phyloP scores from a whole-genome alignment of 2,113 vertebrate genomes.

The Takifugu bimaculatus region DNA sequence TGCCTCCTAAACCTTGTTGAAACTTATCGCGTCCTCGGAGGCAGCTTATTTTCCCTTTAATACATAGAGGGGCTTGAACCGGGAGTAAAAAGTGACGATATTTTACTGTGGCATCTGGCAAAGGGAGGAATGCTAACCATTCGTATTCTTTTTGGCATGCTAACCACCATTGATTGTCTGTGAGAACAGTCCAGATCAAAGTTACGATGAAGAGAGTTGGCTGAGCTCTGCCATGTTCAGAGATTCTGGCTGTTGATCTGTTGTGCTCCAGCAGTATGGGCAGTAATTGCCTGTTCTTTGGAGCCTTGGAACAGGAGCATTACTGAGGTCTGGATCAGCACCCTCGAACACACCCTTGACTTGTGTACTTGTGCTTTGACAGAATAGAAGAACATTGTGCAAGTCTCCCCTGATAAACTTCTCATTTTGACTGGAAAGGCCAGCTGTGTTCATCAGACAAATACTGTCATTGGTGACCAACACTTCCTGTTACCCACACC shows the following conservation, averaged over 20 bases:
- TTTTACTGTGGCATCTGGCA: no score
- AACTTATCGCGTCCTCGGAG: conserved; percentile 62
- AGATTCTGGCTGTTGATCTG: conserved; percentile 15
- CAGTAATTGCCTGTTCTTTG: conserved; percentile 19
- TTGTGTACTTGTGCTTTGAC: not conserved
- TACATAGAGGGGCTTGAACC: conserved; percentile 20
- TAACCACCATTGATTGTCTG: conserved; percentile 3
- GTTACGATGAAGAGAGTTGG: conserved; percentile 9
- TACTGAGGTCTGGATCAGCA: conserved; percentile 43
- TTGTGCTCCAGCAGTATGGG: conserved; percentile 44
- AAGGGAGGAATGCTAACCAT: no score
- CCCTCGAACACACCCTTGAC: not conserved
- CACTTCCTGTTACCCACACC: conserved; percentile 62
- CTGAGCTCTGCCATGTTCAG: conserved; percentile 29
- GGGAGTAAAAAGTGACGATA: conserved; percentile 33
- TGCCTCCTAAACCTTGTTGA: conserved; percentile 33
- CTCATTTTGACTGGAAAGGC: not conserved
- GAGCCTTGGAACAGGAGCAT: conserved; percentile 25
- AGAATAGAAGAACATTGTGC: no score
- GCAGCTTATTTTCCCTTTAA: conserved; percentile 61
- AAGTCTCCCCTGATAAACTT: conserved; percentile 15
- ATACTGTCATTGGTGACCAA: conserved; percentile 34
- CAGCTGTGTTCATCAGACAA: conserved; percentile 30
- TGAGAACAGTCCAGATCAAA: conserved; percentile 28
- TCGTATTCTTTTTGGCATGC: no score